Evolutionary conservation across 2,888 invertebrate species (phyloP).

Genomic region (Mystacides longicornis): DNA sequence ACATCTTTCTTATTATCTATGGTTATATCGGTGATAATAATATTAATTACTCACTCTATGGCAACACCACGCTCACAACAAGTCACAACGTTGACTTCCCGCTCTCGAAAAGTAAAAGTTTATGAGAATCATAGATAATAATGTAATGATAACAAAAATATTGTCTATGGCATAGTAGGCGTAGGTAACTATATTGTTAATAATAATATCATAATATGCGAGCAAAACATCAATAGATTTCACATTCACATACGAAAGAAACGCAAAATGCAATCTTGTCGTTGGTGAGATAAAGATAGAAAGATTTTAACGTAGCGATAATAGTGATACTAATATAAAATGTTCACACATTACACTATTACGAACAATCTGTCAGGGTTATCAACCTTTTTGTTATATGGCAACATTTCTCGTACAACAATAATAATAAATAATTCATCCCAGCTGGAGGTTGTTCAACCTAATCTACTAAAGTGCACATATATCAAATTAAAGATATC

Average conservation of each 20-base stretch:
- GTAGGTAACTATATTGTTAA: too few species aligned
- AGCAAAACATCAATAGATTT: background rate
- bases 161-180: background rate
- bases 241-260: background rate
- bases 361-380: background rate
- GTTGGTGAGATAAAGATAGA: background rate
- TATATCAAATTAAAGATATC: too few species aligned
- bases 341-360: background rate
- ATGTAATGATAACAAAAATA: background rate
- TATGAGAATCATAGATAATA: background rate
- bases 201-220: background rate
- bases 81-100: too few species aligned
- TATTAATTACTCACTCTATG: too few species aligned
- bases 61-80: too few species aligned
- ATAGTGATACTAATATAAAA: background rate
- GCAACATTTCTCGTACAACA: background rate
- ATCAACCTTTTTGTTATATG: background rate
- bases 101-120: conserved; percentile 2
- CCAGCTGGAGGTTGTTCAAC: background rate
- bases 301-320: too few species aligned
- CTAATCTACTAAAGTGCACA: background rate
- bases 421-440: conserved; percentile 2
- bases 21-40: too few species aligned
- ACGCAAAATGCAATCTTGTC: background rate
- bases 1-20: too few species aligned